Conservation (phyloP, 2,888 invertebrate species). For the Aelia acuminata region DNA sequence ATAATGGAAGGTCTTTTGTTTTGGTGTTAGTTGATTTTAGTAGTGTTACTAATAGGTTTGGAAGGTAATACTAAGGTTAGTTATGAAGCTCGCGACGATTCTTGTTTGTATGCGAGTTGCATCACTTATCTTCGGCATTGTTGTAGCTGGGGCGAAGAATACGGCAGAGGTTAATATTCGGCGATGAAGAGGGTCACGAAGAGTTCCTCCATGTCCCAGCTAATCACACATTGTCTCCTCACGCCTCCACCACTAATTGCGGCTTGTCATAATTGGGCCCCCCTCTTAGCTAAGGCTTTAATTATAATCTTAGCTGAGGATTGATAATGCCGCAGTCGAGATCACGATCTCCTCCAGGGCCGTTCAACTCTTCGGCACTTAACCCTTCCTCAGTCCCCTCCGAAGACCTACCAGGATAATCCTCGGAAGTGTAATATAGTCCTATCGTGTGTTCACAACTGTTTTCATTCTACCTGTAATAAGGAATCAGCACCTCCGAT, state of each 20-base stretch:
- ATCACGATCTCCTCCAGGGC: slow-evolving; percentile 58
- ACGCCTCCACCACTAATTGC: slow-evolving; percentile 58
- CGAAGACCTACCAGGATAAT: background rate
- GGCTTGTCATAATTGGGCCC: slow-evolving; percentile 60
- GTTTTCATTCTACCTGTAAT: too few relatives aligned
- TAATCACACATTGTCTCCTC: slow-evolving; percentile 59
- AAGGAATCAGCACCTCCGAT: too few relatives aligned
- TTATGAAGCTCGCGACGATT: background rate
- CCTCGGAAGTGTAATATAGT: background rate
- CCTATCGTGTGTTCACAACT: background rate
- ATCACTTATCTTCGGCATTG: background rate
- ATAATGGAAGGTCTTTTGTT: too few relatives aligned
- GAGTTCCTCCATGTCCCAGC: slow-evolving; percentile 52
- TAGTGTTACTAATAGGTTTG: background rate
- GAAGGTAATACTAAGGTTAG: background rate
- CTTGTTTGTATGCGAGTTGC: slow-evolving; percentile 1
- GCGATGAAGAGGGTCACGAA: slow-evolving; percentile 49
- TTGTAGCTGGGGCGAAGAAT: slow-evolving; percentile 1
- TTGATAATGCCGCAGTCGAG: slow-evolving; percentile 58
- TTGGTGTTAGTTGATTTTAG: too few relatives aligned
- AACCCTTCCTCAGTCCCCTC: background rate
- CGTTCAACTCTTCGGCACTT: slow-evolving; percentile 53
- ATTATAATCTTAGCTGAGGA: slow-evolving; percentile 54
- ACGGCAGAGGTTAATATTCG: slow-evolving; percentile 33
- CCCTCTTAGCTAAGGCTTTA: slow-evolving; percentile 52